Conservation (phyloP, 1,140 invertebrate genomes). For the Aleiodes sp. region DNA sequence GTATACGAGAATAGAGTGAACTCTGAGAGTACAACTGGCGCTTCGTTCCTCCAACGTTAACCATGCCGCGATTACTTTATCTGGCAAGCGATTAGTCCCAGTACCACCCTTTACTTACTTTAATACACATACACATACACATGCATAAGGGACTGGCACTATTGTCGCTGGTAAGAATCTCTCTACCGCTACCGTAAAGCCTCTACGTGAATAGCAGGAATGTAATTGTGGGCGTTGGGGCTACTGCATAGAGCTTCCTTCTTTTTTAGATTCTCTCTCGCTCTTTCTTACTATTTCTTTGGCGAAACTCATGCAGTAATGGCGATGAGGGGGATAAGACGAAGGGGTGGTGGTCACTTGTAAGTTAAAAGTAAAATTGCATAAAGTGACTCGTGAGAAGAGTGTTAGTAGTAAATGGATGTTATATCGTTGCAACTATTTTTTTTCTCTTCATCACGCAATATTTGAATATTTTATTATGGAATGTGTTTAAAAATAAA, state of each 20-base stretch:
- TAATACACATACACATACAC: no score
- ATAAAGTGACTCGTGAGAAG: slow-evolving; percentile 7
- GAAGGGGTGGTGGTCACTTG: neutral
- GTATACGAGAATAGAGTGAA: no score
- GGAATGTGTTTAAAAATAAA: neutral
- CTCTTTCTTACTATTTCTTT: no score
- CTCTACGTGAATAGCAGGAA: no score
- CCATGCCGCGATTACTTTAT: slow-evolving; percentile 36
- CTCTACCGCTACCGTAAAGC: no score
- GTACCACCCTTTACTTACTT: neutral
- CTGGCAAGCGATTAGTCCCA: slow-evolving; percentile 23
- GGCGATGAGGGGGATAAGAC: neutral
- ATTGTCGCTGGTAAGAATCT: no score
- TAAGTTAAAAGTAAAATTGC: slow-evolving; percentile 4
- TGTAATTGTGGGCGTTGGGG: no score
- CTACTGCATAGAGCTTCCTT: no score
- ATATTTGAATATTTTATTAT: neutral
- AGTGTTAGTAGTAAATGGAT: neutral
- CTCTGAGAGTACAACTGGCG: slow-evolving; percentile 5
- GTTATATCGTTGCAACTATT: neutral
- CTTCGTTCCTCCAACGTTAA: slow-evolving; percentile 25
- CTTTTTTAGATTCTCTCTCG: no score
- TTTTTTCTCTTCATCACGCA: slow-evolving; percentile 6
- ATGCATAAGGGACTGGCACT: no score
- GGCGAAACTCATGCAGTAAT: no score